Evolutionary conservation across 2,113 vertebrate genomes (phyloP), one percentile per base, ranked within the genome.

Genomic region (Mobula hypostoma): DNA sequence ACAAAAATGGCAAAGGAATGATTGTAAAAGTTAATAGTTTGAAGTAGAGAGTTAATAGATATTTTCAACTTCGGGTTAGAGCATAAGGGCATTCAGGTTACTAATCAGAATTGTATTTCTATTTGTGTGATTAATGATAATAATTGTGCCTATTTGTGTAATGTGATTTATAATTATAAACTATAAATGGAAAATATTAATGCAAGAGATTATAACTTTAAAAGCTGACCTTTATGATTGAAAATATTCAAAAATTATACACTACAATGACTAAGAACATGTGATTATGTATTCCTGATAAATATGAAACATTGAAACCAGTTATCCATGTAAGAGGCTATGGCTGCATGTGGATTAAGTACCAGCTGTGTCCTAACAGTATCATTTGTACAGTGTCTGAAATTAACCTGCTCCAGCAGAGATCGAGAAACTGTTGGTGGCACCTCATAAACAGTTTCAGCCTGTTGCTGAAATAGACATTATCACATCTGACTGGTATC

Each of bases 401-500:
- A 72, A 93, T 74, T 74, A 93, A 93, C 91, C 91, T 93, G 91
- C 68, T 74, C 66, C 68, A 72, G 32, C 68, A 56, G 91, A 74
- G 85, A 90, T 90, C 85, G 66, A 90, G n/a, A 68, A 90, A 66
- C 61, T 90, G 85, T 66, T 90, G 85, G 85, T n/a, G 85, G 85
- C 85, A 68, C 29, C 85, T 90, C 61, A 68, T 74, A 72, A 93
- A 40, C 91, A 94, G 95, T 95, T 96, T 94, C 94, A 92, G 96
- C 95, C 94, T 96, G 96, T 95, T 96, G 95, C 95, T 94, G 94
- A 40, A 94, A 95, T 94, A 94, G 95, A 95, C 95, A 96, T 96
- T 95, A 96, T 95, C 95, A 95, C 96, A 96, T 95, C 95, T 96
- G 94, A 94, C 94, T 94, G 94, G 95, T 96, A 96, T 96, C 95